Conservation (phyloP, 2,797 vertebrate genomes). For the Pogonophryne albipinna region DNA sequence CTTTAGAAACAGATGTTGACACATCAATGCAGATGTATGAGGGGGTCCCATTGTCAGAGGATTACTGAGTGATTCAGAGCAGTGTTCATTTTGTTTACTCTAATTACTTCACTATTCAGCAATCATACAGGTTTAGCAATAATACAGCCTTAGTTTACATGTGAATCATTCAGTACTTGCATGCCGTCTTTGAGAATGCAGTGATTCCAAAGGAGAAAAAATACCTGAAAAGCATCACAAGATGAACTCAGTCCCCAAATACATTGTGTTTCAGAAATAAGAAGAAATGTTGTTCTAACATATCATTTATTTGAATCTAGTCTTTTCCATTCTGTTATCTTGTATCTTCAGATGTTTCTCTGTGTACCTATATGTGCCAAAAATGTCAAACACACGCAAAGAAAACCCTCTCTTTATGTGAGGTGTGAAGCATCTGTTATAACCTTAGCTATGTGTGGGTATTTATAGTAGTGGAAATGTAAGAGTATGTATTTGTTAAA, state of each 20-base stretch:
- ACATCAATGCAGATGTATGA: background rate
- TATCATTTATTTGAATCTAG: background rate
- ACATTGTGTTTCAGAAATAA: background rate
- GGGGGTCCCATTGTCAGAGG: background rate
- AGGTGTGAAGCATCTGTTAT: background rate
- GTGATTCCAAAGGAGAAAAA: background rate
- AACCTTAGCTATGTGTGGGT: background rate
- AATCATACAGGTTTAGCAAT: background rate
- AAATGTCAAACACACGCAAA: background rate
- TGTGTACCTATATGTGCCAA: background rate
- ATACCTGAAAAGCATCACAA: background rate
- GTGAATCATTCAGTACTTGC: background rate
- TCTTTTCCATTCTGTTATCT: background rate
- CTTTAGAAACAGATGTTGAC: background rate
- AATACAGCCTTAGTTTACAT: slow-evolving; percentile 6
- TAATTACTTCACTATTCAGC: slow-evolving; percentile 24
- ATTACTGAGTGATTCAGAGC: background rate
- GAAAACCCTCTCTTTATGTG: background rate
- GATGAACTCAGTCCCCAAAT: too few relatives aligned
- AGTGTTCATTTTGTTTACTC: background rate
- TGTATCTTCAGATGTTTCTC: background rate
- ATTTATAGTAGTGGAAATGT: background rate
- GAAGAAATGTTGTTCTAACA: background rate
- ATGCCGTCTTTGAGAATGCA: slow-evolving; percentile 1
- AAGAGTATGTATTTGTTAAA: background rate